Evolutionary conservation across 2,888 invertebrate species (phyloP).

Genomic region (Acanthosepion lycidas): DNA sequence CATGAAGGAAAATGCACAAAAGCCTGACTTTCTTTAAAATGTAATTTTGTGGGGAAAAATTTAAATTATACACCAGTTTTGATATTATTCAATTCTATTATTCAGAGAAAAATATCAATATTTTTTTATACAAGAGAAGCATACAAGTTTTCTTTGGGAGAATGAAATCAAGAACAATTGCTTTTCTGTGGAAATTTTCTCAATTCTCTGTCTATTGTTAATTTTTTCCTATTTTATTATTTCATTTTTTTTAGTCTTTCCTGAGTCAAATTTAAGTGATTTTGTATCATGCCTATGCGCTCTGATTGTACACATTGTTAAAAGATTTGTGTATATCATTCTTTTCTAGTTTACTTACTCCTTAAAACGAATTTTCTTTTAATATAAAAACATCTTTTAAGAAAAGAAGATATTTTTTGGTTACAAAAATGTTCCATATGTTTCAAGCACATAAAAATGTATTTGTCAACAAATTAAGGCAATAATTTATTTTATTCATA

Average conservation of each 20-base stretch:
- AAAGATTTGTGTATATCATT: not conserved
- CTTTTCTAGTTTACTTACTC: not conserved
- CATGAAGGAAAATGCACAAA: not conserved
- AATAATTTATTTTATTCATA: not conserved
- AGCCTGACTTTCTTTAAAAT: not conserved
- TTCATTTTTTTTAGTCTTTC: not conserved
- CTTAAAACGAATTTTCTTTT: not conserved
- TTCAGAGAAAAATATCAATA: not conserved
- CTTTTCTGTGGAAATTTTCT: not conserved
- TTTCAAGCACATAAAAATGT: not conserved
- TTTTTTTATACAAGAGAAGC: not conserved
- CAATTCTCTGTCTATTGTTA: not conserved
- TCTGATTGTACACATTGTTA: not conserved
- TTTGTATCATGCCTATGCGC: not conserved
- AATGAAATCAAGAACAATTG: not conserved
- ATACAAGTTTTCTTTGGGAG: not conserved
- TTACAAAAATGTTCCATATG: not conserved
- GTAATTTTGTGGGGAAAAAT: not conserved
- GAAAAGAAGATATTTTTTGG: not conserved
- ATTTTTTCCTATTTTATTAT: not conserved
- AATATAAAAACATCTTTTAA: not conserved
- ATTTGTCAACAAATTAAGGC: not conserved
- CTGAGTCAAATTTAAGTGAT: conserved; percentile 9
- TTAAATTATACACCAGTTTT: conserved; percentile 4
- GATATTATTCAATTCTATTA: not conserved